These are phyloP conservation scores for Mactromeris polynyma DNA, from an alignment of 2,888 invertebrate genomes.

Conservation along the genomic window DNA sequence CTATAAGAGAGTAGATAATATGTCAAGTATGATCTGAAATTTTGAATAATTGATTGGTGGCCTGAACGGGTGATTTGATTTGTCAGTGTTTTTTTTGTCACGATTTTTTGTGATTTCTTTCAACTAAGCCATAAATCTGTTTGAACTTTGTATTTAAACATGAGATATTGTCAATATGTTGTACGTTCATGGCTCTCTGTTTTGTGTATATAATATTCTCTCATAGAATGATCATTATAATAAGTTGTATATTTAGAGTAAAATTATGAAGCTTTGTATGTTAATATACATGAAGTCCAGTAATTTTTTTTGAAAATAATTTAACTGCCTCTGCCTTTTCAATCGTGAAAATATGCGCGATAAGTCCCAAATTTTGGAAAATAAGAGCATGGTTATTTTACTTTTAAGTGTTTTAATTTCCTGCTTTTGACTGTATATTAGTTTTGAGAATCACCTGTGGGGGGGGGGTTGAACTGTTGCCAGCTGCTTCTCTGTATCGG, in stretches of 20 bases:
- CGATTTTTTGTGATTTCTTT: background rate
- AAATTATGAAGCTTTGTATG: too few species aligned
- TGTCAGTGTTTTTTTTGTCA: background rate
- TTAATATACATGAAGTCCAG: too few species aligned
- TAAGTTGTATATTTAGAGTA: background rate
- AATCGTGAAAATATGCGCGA: too few species aligned
- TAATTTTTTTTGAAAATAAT: too few species aligned
- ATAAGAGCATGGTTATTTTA: too few species aligned
- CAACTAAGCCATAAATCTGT: conserved; percentile 5
- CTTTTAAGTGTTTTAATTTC: too few species aligned
- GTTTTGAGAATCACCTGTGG: too few species aligned
- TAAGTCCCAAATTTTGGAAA: too few species aligned
- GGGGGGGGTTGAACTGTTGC: too few species aligned
- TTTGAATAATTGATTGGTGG: background rate
- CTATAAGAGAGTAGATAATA: background rate
- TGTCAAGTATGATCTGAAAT: background rate
- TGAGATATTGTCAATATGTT: background rate
- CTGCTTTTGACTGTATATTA: too few species aligned
- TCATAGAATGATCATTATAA: background rate
- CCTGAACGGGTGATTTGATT: background rate
- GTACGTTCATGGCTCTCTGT: background rate
- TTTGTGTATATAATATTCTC: background rate
- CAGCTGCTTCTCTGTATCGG: too few species aligned
- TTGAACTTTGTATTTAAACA: background rate
- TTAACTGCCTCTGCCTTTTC: too few species aligned